Conservation (phyloP, 2,113 vertebrate species). For the Ginglymostoma cirratum region DNA sequence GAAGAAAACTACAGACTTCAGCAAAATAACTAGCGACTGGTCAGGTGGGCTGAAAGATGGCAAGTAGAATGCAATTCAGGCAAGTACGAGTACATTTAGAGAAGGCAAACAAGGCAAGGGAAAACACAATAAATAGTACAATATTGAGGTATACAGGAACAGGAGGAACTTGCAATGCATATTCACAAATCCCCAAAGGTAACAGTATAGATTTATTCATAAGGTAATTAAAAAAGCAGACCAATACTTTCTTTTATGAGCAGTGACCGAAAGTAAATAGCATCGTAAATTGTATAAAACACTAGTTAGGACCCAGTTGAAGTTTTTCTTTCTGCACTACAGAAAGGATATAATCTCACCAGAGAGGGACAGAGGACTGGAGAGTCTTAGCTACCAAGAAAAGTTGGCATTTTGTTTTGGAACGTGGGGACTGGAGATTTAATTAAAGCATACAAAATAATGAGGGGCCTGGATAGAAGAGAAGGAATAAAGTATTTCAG, state of each 20-base stretch:
- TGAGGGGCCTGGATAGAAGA: neutral
- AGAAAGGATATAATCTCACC: neutral
- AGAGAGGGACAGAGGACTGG: neutral
- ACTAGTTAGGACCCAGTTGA: neutral
- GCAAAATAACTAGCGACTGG: too few species aligned
- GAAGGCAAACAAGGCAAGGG: neutral
- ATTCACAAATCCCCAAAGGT: neutral
- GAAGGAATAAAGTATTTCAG: neutral
- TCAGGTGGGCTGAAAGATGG: too few species aligned
- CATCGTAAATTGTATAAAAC: neutral
- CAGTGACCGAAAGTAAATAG: neutral
- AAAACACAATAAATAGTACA: neutral
- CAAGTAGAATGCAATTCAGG: neutral
- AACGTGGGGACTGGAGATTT: neutral
- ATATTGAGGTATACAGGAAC: neutral
- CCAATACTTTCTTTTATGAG: neutral
- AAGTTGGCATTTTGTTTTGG: neutral
- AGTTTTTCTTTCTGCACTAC: neutral
- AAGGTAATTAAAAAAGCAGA: neutral
- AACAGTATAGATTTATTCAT: neutral
- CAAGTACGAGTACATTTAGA: neutral
- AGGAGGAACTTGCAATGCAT: neutral
- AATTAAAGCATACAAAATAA: neutral
- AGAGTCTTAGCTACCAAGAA: neutral
- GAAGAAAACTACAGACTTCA: too few species aligned